Evolutionary conservation across 30 jellyfish, hydroid and myxozoan species (phyloP).

Genomic region (Phacellophora camtschatica): DNA sequence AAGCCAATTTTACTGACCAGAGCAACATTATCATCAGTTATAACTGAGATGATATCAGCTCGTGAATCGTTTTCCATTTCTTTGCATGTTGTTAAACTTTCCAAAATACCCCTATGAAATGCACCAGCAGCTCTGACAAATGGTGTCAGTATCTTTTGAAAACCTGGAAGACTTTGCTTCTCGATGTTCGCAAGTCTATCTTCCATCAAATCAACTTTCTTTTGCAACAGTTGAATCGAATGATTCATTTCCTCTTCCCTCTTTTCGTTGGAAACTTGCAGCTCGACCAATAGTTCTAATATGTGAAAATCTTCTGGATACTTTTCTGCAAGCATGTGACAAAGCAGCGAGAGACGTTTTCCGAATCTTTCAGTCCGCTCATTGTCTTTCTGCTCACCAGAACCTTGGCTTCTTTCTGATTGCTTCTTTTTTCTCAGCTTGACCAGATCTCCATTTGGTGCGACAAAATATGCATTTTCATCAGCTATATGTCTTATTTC

Average conservation of each 20-base stretch:
- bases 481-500: not conserved
- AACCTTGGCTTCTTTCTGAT: not conserved
- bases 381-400: not conserved
- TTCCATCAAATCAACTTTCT: slow-evolving; percentile 37
- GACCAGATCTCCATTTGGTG: slow-evolving; percentile 54
- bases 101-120: slow-evolving; percentile 19
- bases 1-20: not conserved
- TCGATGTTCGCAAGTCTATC: slow-evolving; percentile 29
- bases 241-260: slow-evolving; percentile 62
- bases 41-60: too few relatives aligned
- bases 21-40: not conserved
- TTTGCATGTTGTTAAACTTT: not conserved
- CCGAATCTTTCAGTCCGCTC: slow-evolving; percentile 50
- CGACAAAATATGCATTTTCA: slow-evolving; percentile 25
- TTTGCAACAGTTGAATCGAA: slow-evolving; percentile 24
- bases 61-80: not conserved
- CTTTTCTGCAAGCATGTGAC: slow-evolving; percentile 79
- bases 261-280: slow-evolving; percentile 86
- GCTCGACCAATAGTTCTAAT: slow-evolving; percentile 71
- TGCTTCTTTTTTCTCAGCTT: slow-evolving; percentile 10
- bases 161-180: slow-evolving; percentile 31
- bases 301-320: slow-evolving; percentile 89
- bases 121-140: slow-evolving; percentile 40
- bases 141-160: slow-evolving; percentile 24
- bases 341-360: slow-evolving; percentile 44